A percentile compares a stretch with the other conserved stretches of the same genome.
These are phyloP conservation scores for Tokudaia tokunoshimensis DNA, from an alignment of 2,797 vertebrate species.

Conservation along the genomic window DNA sequence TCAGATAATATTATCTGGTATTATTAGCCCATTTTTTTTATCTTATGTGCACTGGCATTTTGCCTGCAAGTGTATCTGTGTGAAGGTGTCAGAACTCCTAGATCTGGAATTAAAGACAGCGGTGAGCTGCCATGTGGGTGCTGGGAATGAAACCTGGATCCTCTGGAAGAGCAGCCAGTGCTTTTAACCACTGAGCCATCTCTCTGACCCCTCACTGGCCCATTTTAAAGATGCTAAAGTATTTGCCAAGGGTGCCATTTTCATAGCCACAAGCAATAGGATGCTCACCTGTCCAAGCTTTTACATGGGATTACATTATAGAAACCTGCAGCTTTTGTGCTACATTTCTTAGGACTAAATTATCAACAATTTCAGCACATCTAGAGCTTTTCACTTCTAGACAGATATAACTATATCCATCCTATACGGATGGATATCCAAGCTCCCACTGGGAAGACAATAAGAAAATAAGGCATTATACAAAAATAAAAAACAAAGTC, in stretches of 20 bases:
- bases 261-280: neutral
- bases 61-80: too few species aligned
- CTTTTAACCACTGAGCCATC: too few species aligned
- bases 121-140: too few species aligned
- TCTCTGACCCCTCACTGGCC: too few species aligned
- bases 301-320: neutral
- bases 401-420: neutral
- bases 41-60: too few species aligned
- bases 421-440: neutral
- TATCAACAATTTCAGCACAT: neutral
- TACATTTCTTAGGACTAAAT: conserved; percentile 3
- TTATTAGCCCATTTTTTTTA: neutral
- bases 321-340: neutral
- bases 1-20: neutral
- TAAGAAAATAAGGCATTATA: conserved; percentile 40
- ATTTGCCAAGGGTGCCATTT: neutral
- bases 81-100: too few species aligned
- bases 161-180: too few species aligned
- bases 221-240: conserved; percentile 36
- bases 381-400: conserved; percentile 4
- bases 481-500: conserved; percentile 12
- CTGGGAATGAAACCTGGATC: too few species aligned
- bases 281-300: neutral
- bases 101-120: too few species aligned
- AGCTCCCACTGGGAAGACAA: neutral